A percentile compares a stretch with the other conserved stretches of the same genome.
These are phyloP conservation scores for Apostichopus californicus DNA, from an alignment of 35 echinoderm and acorn worm genomes.

Conservation along the genomic window DNA sequence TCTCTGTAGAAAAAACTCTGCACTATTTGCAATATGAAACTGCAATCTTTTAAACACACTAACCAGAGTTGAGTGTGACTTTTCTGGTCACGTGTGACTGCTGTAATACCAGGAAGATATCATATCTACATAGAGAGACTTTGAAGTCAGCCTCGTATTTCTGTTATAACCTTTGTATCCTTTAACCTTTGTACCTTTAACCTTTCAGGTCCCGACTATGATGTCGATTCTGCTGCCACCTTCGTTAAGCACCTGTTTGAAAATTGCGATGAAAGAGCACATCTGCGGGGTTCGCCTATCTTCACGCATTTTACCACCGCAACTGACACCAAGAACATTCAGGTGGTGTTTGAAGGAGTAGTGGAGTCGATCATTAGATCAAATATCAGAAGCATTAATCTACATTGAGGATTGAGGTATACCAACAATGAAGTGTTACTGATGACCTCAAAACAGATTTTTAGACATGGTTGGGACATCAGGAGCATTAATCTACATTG, in stretches of 20 bases:
- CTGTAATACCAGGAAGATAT: no score
- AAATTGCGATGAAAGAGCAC: conserved; percentile 59
- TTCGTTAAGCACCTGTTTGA: conserved; percentile 81
- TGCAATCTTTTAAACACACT: no score
- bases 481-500: conserved; percentile 16
- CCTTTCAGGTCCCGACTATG: conserved; percentile 82
- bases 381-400: conserved; percentile 61
- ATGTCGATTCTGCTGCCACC: conserved; percentile 82
- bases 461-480: conserved; percentile 28
- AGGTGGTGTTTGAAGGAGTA: conserved; percentile 93
- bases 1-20: no score
- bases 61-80: no score
- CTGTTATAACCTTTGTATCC: no score
- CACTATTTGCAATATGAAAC: no score
- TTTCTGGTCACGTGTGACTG: no score
- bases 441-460: no score
- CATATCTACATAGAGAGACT: no score
- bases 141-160: no score
- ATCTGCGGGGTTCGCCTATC: conserved; percentile 59
- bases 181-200: not conserved
- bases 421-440: no score
- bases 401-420: not conserved
- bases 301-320: conserved; percentile 99
- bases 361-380: conserved; percentile 80
- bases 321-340: conserved; percentile 93